Evolutionary conservation across 2,113 vertebrate species (phyloP).

Genomic region (Lethenteron camtschaticum): DNA sequence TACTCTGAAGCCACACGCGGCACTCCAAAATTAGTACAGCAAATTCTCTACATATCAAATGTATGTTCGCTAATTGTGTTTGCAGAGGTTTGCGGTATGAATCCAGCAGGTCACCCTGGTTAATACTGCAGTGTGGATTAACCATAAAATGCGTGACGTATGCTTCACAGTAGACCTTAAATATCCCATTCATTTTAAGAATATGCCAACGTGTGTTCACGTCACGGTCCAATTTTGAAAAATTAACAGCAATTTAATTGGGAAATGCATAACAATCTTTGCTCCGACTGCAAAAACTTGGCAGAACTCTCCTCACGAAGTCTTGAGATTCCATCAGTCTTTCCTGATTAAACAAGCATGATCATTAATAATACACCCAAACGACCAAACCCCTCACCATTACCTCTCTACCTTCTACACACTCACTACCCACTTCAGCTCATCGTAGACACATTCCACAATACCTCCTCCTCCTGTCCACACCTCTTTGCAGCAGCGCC

Average conservation of each 20-base stretch:
- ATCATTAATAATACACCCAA: not conserved
- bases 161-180: no score
- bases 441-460: not conserved
- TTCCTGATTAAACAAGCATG: not conserved
- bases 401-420: not conserved
- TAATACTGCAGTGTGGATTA: not conserved
- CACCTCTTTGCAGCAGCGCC: slow-evolving; percentile 85
- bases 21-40: not conserved
- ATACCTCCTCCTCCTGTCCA: slow-evolving; percentile 8
- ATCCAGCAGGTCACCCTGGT: not conserved
- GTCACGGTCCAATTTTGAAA: no score
- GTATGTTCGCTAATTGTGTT: not conserved
- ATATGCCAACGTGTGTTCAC: no score
- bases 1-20: not conserved
- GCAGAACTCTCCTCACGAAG: not conserved
- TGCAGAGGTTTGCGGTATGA: not conserved
- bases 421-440: not conserved
- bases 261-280: no score
- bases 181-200: no score
- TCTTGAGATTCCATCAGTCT: not conserved
- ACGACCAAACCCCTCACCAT: not conserved
- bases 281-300: not conserved
- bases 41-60: not conserved
- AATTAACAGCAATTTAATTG: no score
- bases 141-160: not conserved